Evolutionary conservation across 92 coral and sea anemone species (phyloP).

Genomic region (Palythoa grandiflora): DNA sequence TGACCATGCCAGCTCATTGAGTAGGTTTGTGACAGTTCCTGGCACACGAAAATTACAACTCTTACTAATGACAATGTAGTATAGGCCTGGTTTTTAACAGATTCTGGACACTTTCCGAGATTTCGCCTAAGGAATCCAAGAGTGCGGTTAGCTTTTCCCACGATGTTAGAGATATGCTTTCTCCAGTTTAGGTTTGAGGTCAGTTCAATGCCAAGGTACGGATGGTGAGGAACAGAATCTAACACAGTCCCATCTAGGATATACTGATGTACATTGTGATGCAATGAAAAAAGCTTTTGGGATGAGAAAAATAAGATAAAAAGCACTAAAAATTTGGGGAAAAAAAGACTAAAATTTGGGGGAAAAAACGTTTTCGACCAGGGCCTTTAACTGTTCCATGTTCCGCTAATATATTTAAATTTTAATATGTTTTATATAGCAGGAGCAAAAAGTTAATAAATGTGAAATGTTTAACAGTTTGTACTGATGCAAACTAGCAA

Average conservation of each 20-base stretch:
- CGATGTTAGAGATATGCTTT: too few relatives aligned
- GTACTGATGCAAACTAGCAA: neutral
- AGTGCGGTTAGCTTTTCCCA: too few relatives aligned
- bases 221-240: neutral
- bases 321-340: too few relatives aligned
- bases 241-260: neutral
- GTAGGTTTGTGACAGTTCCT: neutral
- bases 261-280: too few relatives aligned
- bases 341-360: too few relatives aligned
- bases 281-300: too few relatives aligned
- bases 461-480: neutral
- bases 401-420: neutral
- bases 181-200: neutral
- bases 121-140: too few relatives aligned
- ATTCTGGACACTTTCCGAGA: too few relatives aligned
- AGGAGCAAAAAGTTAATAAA: neutral
- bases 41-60: conserved; percentile 10
- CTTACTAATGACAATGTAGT: neutral
- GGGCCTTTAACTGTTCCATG: neutral
- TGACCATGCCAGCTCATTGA: neutral
- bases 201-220: neutral
- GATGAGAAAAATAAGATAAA: too few relatives aligned
- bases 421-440: neutral
- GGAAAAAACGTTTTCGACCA: too few relatives aligned
- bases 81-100: too few relatives aligned